Evolutionary conservation across 2,113 vertebrate genomes (phyloP).

Genomic region (Corythaeola cristata): DNA sequence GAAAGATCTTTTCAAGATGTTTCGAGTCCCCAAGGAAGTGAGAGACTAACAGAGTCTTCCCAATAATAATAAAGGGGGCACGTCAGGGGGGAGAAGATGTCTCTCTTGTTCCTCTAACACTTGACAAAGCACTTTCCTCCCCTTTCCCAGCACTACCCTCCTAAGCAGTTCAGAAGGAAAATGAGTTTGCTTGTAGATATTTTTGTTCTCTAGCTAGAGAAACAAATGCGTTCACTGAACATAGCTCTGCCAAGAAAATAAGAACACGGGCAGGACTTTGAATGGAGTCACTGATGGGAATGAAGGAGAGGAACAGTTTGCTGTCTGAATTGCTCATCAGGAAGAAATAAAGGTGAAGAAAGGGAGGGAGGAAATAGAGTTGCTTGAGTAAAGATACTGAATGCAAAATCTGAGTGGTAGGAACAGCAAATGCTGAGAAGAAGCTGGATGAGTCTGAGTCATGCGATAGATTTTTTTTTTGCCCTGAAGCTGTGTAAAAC

Average conservation of each 20-base stretch:
- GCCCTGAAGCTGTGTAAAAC: background rate
- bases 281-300: slow-evolving; percentile 63
- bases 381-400: slow-evolving; percentile 34
- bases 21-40: slow-evolving; percentile 60
- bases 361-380: slow-evolving; percentile 49
- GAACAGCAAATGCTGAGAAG: slow-evolving; percentile 39
- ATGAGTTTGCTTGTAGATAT: slow-evolving; percentile 63
- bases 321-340: slow-evolving; percentile 65
- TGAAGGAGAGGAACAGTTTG: slow-evolving; percentile 47
- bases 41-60: slow-evolving; percentile 59
- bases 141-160: slow-evolving; percentile 2
- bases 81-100: slow-evolving; percentile 41
- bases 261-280: slow-evolving; percentile 58
- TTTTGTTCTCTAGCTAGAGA: slow-evolving; percentile 58
- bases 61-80: slow-evolving; percentile 54
- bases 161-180: slow-evolving; percentile 40
- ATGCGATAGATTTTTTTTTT: background rate
- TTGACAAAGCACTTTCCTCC: slow-evolving; percentile 61
- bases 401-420: slow-evolving; percentile 34
- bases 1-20: slow-evolving; percentile 72
- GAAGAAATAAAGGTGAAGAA: slow-evolving; percentile 64
- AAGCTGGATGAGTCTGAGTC: slow-evolving; percentile 46
- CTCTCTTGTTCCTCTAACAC: slow-evolving; percentile 17
- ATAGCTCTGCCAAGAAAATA: slow-evolving; percentile 64
- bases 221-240: slow-evolving; percentile 49